Base-by-base conservation (phyloP, 2,797 vertebrate species). In the Brotula barbata region DNA sequence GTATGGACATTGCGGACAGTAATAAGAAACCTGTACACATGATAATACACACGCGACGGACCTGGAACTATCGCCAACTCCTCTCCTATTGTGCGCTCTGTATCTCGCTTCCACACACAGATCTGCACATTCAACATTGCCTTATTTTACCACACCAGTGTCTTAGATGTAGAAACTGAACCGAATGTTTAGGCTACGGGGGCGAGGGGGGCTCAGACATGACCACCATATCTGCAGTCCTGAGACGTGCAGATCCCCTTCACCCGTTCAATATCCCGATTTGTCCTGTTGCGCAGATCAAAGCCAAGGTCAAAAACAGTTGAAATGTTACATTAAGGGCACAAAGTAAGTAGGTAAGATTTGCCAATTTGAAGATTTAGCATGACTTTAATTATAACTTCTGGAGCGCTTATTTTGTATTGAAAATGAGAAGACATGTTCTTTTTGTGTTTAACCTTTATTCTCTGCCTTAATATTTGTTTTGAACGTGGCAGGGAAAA, bases 321-420 rank as follows among this genome's bases (percentile, higher is more conserved):
- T 33, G 9, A 33, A 33, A 33, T 11, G 31, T 11, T 33, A 7
- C 31, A 33, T 33, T 2, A 33, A 2, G 11, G 31, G 19, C 33
- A 19, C n/a, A 47, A 20, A 52, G 64, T 34, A 28, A 20, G 13
- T 20, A 39, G 22, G 8, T 46, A 9, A 70, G 40, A 12, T 15
- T 1, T 51, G 48, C 21, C 16, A 17, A 10, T 72, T 33, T 37
- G 52, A 28, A 51, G 41, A 20, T 51, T 53, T 15, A 58, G 53
- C 17, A 37, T 78, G 12, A 55, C 21, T 85, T 79, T 88, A 85
- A 77, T 80, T 88, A 83, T 58, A 58, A 23, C 71, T 67, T 56
- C 58, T 36, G 41, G 6, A 60, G 58, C 12, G 20, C 71, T 74
- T 75, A 61, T 55, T 65, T 62, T 67, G 67, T 68, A 62, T 75